These are phyloP conservation scores for Macrotis lagotis DNA, from an alignment of 2,113 vertebrate genomes.

Conservation along the genomic window DNA sequence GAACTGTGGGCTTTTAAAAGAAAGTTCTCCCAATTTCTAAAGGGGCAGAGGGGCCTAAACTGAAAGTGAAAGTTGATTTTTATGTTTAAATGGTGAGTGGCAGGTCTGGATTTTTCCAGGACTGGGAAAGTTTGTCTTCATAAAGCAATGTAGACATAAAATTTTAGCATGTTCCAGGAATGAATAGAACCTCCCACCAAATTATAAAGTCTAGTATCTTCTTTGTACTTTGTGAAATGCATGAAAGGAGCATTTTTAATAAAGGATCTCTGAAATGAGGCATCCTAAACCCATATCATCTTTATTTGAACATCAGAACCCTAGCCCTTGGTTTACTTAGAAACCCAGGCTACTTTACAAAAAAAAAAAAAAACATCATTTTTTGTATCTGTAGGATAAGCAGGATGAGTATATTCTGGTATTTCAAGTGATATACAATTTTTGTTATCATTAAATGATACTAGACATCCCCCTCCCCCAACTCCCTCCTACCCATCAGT, in stretches of 20 bases:
- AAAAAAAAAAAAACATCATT: neutral
- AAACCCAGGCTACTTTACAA: neutral
- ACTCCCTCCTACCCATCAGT: too few relatives aligned
- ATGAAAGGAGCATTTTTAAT: neutral
- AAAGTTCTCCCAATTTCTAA: constrained; percentile 35
- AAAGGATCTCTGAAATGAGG: neutral
- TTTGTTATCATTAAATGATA: neutral
- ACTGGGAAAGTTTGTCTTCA: neutral
- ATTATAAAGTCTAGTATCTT: rapidly evolving
- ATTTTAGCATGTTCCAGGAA: neutral
- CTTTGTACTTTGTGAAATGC: neutral
- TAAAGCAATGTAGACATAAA: neutral
- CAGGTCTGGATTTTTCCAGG: constrained; percentile 24
- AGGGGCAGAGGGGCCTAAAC: neutral
- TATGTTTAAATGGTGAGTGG: neutral
- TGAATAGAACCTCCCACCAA: rapidly evolving
- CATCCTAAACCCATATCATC: neutral
- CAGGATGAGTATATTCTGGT: neutral
- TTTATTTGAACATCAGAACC: neutral
- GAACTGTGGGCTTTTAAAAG: neutral
- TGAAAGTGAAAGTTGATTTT: constrained; percentile 18
- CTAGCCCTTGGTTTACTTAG: neutral
- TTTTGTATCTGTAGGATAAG: constrained; percentile 36
- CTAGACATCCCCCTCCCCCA: too few relatives aligned
- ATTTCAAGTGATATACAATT: constrained; percentile 11